phyloP scores from a whole-genome alignment of 2,888 invertebrate species.

The Coecobrya sp. region DNA sequence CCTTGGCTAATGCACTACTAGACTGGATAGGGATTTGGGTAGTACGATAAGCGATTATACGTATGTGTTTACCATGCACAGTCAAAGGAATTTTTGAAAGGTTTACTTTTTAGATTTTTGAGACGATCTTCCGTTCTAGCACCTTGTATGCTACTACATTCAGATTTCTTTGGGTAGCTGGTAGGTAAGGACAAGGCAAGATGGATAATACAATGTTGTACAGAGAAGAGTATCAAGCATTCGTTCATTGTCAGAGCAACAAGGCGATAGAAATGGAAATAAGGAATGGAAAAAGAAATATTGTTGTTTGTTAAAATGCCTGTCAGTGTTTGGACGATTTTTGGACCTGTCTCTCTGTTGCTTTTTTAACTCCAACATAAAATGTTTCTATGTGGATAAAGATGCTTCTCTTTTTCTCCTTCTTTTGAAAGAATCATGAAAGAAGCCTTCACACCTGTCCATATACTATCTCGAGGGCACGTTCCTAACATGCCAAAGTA shows the following conservation, averaged over 20 bases:
- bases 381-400: background rate
- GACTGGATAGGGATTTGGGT: too few species aligned
- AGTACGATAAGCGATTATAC: too few species aligned
- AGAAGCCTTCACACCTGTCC: conserved; percentile 82
- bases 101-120: background rate
- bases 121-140: background rate
- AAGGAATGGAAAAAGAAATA: background rate
- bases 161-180: background rate
- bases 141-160: background rate
- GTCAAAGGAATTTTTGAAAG: background rate
- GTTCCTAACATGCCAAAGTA: conserved; percentile 85
- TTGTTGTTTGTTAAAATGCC: background rate
- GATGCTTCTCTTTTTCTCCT: background rate
- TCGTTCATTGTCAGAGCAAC: background rate
- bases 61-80: background rate
- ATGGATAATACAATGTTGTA: background rate
- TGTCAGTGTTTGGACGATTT: conserved; percentile 8
- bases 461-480: conserved; percentile 85
- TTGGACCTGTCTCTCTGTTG: conserved; percentile 24
- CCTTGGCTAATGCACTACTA: too few species aligned
- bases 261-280: background rate
- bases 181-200: background rate
- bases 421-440: conserved; percentile 24
- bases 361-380: background rate
- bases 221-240: background rate